Conservation (phyloP, 1,140 invertebrate species). For the Trigoniulus corallinus region DNA sequence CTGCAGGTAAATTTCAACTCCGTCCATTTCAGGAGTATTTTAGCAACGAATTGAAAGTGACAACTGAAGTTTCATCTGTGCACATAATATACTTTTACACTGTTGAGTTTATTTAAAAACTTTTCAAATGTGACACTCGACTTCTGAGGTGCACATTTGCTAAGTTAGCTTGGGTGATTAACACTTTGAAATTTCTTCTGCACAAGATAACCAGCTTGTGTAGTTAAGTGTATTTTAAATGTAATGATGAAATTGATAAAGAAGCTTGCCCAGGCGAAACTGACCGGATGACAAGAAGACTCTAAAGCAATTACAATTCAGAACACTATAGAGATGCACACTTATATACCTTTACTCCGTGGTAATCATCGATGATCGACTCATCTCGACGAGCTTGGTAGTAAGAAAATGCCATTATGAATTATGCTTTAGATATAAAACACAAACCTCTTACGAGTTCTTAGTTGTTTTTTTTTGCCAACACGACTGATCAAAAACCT, state of each 20-base stretch:
- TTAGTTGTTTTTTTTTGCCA: no score
- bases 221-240: not conserved
- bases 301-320: no score
- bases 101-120: no score
- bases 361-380: conserved; percentile 55
- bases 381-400: conserved; percentile 61
- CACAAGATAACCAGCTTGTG: not conserved
- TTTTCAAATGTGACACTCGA: no score
- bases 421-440: no score
- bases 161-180: not conserved
- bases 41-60: no score
- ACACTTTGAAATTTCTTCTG: not conserved
- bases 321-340: not conserved
- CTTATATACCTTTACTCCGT: conserved; percentile 54
- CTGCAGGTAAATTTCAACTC: not conserved
- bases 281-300: no score
- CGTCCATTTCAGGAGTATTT: no score
- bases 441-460: no score
- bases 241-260: not conserved
- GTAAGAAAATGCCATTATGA: conserved; percentile 33
- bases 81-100: no score
- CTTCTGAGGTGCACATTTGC: not conserved
- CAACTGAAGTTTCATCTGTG: no score
- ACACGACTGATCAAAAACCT: no score
- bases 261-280: not conserved